Conservation (phyloP, 2,113 vertebrate species). For the Xenopus tropicalis region UCB_Xtro_10.0 CM004445.2:8050001-8050500, state of each 20-base stretch:
- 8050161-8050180: no score
- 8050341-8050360: constrained; percentile 74
- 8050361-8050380: not conserved
- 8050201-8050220: no score
- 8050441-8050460: no score
- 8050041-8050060: constrained; percentile 15
- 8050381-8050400: no score
- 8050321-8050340: constrained; percentile 65
- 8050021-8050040: constrained; percentile 12
- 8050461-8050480: no score
- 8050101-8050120: not conserved
- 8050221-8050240: no score
- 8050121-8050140: no score
- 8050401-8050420: no score
- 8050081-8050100: constrained; percentile 5
- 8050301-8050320: constrained; percentile 71
- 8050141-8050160: no score
- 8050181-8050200: no score
- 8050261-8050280: constrained; percentile 58
- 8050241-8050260: constrained; percentile 51
- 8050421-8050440: no score
- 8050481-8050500: no score
- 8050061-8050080: constrained; percentile 10
- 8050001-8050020: constrained; percentile 9
- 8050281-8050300: constrained; percentile 67